Base-by-base conservation (phyloP, 1,140 invertebrate species). In the Maniola jurtina region DNA sequence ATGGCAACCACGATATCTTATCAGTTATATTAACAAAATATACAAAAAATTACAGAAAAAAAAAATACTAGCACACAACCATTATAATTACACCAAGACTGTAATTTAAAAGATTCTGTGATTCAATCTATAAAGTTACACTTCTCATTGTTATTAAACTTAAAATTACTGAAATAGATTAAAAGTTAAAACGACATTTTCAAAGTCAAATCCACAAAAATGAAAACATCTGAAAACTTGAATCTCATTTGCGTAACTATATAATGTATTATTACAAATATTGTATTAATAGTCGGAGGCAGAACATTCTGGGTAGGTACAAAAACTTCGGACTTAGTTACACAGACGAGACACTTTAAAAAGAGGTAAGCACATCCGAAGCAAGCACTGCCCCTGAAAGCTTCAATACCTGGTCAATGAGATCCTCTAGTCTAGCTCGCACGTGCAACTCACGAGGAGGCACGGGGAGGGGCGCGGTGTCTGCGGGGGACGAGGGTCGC, bases 401-500 rank as follows among this genome's bases (percentile, higher is more conserved):
- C 13, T 34, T 54, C 63, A 81, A 71, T 94, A 98, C 97, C 95
- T 98, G 96, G 88, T 98, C 96, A 75, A 98, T 96, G 68, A 97
- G 93, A 90, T 98, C 96, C 89, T 98, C 96, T 0, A 99, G 92
- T 61, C 96, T 92, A 7, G 94, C 94, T 65, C 96, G 93, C 40
- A 98, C 96, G 84, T 95, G 93, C 0, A 97, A 92, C 88, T 98
- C 97, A 65, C 95, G 93, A 55, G 95, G 94, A 10, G 96, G 95
- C 64, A 98, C 94, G 13, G 96, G 94, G 52, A 96, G 94, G 33
- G 96, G 95, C 5, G 95, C 92, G 0, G 94, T 93, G 81, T 97
- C 96, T 33, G 97, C 94, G 2, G 96, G 96, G 74, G 96, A 97
- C 35, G 96, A 96, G 1, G 97, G 96, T 42, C 97, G 92, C 40